Base-by-base conservation (phyloP, 2,888 invertebrate species). In the Pantelozetes paolii region DNA sequence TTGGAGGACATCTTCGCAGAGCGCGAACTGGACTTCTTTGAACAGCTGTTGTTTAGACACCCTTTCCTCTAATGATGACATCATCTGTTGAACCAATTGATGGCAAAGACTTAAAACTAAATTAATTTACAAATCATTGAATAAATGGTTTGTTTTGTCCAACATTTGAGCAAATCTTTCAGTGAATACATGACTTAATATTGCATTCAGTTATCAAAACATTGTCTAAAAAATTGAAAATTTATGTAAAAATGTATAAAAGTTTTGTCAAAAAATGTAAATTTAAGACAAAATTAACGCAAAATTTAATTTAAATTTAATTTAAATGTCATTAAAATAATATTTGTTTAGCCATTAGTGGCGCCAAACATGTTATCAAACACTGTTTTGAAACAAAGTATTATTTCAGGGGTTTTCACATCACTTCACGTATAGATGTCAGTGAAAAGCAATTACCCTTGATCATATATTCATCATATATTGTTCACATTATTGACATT, bases 11-110 rank as follows among this genome's bases (percentile, higher is more conserved):
- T 78, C 77, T 71, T 78, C 78, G 48, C 77, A 73, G 0, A 78
- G 23, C 62, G 77, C 76, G 74, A 78, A 78, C 20, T 77, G 76
- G 15, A 78, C 69, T 54, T 74, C 77, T 72, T 77, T 76, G 57
- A 78, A 78, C 36, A 78, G 75, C 62, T 78, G 77, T 50, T 15
- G 32, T 32, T 40, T 45, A 11, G 32, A 62, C 20, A 45, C 32
- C n/a, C 40, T 11, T 42, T 67, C 54, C 13, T 42, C 42, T 45
- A 48, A 32, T 23, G 71, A 28, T 5, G 64, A 40, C 73, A 64
- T 36, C 23, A 30, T 1, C 28, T 2, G n/a, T 50, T 20, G 20
- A 1, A 15, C 20, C 20, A 50, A n/a, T n/a, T n/a, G n/a, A n/a
- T n/a, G n/a, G n/a, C n/a, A n/a, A n/a, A n/a, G 20, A 18, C 20